phyloP scores from a whole-genome alignment of 1,140 invertebrate genomes.

The Lethocerus indicus region DNA sequence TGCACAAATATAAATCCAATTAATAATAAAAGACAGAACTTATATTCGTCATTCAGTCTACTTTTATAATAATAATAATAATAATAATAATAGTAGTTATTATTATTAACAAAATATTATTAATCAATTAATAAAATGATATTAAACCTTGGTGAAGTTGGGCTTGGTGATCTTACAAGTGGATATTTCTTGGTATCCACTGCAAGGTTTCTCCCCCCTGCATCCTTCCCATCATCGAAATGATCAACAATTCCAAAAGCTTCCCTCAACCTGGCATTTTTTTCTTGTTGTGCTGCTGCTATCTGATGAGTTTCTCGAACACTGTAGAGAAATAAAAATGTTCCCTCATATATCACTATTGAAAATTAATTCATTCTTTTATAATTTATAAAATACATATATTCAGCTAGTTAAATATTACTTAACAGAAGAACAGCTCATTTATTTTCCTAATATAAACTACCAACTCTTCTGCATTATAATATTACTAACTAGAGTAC shows the following conservation, averaged over 20 bases:
- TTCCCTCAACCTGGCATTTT: conserved; percentile 79
- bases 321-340: conserved; percentile 41
- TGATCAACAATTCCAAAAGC: conserved; percentile 89
- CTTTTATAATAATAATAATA: too few relatives aligned
- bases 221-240: conserved; percentile 75
- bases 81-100: too few relatives aligned
- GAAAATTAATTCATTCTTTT: too few relatives aligned
- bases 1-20: too few relatives aligned
- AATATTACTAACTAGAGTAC: neutral
- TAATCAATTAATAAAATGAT: too few relatives aligned
- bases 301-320: conserved; percentile 89
- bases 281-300: conserved; percentile 89
- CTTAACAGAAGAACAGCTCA: neutral
- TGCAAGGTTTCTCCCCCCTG: conserved; percentile 30
- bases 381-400: conserved; percentile 10
- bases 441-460: neutral
- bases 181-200: conserved; percentile 33
- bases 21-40: too few relatives aligned
- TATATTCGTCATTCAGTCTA: too few relatives aligned
- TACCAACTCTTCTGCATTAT: neutral
- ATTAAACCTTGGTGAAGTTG: conserved; percentile 15
- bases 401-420: too few relatives aligned
- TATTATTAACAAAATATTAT: too few relatives aligned
- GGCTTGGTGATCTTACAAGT: conserved; percentile 40
- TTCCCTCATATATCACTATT: too few relatives aligned